phyloP scores from a whole-genome alignment of 2,797 vertebrate genomes.

The Propithecus perrieri region DNA sequence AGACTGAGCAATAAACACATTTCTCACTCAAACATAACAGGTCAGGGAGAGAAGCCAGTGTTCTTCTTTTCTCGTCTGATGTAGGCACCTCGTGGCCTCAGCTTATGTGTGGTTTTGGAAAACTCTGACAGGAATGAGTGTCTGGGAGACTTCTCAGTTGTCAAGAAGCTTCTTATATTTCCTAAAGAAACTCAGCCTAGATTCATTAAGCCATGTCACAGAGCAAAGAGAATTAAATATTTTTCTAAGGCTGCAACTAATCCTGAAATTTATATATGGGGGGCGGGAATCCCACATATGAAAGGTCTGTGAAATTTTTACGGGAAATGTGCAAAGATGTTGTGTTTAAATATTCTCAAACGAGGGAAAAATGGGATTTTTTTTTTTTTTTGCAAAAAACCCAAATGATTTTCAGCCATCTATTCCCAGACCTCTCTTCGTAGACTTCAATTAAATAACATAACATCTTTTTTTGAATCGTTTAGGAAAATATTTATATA shows the following conservation, averaged over 20 bases:
- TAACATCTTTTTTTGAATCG: slow-evolving; percentile 56
- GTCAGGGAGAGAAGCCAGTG: not conserved
- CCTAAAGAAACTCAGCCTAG: slow-evolving; percentile 73
- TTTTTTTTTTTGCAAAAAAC: not conserved
- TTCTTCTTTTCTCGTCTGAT: slow-evolving; percentile 21
- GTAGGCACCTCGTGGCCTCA: not conserved
- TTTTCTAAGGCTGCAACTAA: slow-evolving; percentile 68
- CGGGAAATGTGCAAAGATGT: slow-evolving; percentile 67
- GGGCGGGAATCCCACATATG: not conserved
- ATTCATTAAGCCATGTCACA: slow-evolving; percentile 66
- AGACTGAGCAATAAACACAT: not conserved
- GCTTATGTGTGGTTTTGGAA: slow-evolving; percentile 47
- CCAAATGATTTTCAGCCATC: slow-evolving; percentile 64
- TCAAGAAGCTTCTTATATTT: slow-evolving; percentile 77
- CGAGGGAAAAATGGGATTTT: slow-evolving; percentile 63
- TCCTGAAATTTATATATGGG: slow-evolving; percentile 62
- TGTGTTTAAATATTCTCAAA: slow-evolving; percentile 69
- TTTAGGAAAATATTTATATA: slow-evolving; percentile 66
- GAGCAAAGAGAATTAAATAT: slow-evolving; percentile 73
- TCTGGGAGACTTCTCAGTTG: slow-evolving; percentile 68
- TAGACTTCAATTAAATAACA: slow-evolving; percentile 51
- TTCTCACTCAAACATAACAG: not conserved
- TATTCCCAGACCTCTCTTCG: slow-evolving; percentile 74
- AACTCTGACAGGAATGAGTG: slow-evolving; percentile 45
- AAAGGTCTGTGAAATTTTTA: slow-evolving; percentile 65